Evolutionary conservation across 2,113 vertebrate species (phyloP), one percentile per base, ranked within the genome.

Genomic region (Vanacampus margaritifer): DNA sequence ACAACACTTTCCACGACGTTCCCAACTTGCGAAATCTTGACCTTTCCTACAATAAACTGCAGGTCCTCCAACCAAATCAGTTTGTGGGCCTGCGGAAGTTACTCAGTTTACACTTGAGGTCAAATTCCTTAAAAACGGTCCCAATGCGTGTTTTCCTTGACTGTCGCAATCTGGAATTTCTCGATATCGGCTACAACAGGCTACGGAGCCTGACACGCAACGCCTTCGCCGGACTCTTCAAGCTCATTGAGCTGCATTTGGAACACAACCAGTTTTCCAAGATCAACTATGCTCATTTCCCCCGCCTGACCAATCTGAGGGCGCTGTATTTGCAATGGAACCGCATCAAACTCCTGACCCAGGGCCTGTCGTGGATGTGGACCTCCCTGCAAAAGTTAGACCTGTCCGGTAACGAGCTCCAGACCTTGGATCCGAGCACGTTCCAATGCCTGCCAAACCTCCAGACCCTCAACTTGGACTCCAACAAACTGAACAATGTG

Each of bases 241-340:
- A 98, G 87, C 70, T 99, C 58, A 94, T 94, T 0, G 97, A 99
- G 89, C 93, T 99, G 67, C 97, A 99, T 74, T 71, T 99, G 92
- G 97, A 99, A 84, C 96, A 98, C 89, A 99, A 99, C 80, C 96
- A 98, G 88, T 96, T 99, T 84, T 97, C 96, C 24, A 98, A 98
- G 91, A 94, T 99, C 83, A 98, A 98, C 66, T 94, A 98, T 64
- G 94, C 94, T 67, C 97, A 98, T 86, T 98, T 98, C 66, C 96
- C 97, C 3, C 94, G 97, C 24, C 94, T 99, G 86, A 95, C 93
- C 78, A 96, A 95, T 88, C 92, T 99, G 35, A 92, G 96, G 69
- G 95, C 95, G 0, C 94, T 99, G 51, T 99, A 97, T 62, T 74
- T 98, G 83, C 96, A 99, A 28, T 98, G 96, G 97, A 99, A 99